These are phyloP conservation scores for Phymanthus crucifer DNA, from an alignment of 92 coral and sea anemone species.

Conservation along the genomic window DNA sequence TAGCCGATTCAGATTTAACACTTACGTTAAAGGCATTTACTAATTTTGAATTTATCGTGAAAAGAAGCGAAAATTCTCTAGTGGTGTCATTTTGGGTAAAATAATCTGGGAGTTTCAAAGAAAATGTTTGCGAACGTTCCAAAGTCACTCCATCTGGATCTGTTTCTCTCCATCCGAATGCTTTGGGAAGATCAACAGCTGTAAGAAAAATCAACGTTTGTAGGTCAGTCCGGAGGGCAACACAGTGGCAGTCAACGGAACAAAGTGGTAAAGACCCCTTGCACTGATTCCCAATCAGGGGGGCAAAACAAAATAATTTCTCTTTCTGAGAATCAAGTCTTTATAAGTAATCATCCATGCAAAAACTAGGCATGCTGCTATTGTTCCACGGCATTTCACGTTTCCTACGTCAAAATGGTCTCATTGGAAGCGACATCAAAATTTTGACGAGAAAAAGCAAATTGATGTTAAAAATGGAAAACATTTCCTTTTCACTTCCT, in stretches of 20 bases:
- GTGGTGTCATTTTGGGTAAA: constrained; percentile 32
- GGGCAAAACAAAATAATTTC: too few relatives aligned
- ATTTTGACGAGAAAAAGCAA: too few relatives aligned
- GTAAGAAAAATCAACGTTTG: constrained; percentile 6
- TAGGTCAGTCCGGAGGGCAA: background rate
- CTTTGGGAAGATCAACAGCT: constrained; percentile 40
- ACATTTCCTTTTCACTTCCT: too few relatives aligned
- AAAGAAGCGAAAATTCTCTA: constrained; percentile 55
- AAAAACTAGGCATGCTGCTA: too few relatives aligned
- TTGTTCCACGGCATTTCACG: too few relatives aligned
- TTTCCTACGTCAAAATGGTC: too few relatives aligned
- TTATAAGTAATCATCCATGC: too few relatives aligned
- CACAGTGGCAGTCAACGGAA: background rate
- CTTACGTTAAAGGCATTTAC: constrained; percentile 42
- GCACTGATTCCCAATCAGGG: too few relatives aligned
- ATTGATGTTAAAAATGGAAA: too few relatives aligned
- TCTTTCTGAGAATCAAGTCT: too few relatives aligned
- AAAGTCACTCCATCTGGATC: background rate
- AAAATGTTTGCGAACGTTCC: constrained; percentile 33
- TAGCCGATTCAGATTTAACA: constrained; percentile 33
- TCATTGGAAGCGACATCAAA: too few relatives aligned
- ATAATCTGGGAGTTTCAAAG: constrained; percentile 26
- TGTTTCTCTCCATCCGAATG: constrained; percentile 42
- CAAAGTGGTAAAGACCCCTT: background rate
- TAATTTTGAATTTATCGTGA: constrained; percentile 46